Base-by-base conservation (phyloP, 2,888 invertebrate species). In the Leptogaster cylindrica region DNA sequence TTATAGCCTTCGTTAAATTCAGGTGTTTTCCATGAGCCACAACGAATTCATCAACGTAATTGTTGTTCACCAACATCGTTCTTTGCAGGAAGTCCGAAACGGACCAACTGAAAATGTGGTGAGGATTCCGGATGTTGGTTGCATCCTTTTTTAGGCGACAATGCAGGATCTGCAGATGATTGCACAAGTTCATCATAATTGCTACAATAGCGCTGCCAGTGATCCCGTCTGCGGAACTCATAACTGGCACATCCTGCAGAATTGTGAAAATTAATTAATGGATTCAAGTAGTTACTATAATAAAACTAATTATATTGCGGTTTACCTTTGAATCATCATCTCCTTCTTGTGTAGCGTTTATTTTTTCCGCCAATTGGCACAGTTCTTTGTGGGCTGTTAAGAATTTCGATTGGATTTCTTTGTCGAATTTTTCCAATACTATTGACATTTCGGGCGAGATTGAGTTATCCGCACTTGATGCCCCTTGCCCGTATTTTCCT, bases 81-180 rank as follows among this genome's bases (percentile, higher is more conserved):
- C 70, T 50, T 12, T 36, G 12, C 2, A 66, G n/a, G 20, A 63
- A 70, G 10, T 66, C 44, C 2, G 63, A 36, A 0, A 20, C 16
- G 5, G 48, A 10, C 70, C 70, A 70, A 16, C 68, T 51, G 39
- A 68, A 70, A 28, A 70, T 7, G 10, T 25, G 28, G 28, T 67
- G 3, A 6, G 69, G 69, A 23, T 52, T 5, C 0, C 16, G 7
- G 2, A 33, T 27, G 16, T 48, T 1, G 3, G n/a, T 55, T 6
- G 8, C 10, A 20, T n/a, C 6, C 10, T 20, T 12, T 39, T 36
- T 16, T 3, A 55, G 2, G 7, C 8, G 20, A 23, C 55, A 55
- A 6, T n/a, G 14, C 2, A 55, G 20, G 3, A 55, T 39, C 7
- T 23, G 33, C 2, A 55, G 36, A 23, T 16, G 18, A n/a, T 23